Percentiles rank a stretch among this genome's conserved stretches.
These are phyloP conservation scores for Rousettus leschenaultii DNA, from an alignment of 2,113 vertebrate genomes.

Conservation along the genomic window DNA sequence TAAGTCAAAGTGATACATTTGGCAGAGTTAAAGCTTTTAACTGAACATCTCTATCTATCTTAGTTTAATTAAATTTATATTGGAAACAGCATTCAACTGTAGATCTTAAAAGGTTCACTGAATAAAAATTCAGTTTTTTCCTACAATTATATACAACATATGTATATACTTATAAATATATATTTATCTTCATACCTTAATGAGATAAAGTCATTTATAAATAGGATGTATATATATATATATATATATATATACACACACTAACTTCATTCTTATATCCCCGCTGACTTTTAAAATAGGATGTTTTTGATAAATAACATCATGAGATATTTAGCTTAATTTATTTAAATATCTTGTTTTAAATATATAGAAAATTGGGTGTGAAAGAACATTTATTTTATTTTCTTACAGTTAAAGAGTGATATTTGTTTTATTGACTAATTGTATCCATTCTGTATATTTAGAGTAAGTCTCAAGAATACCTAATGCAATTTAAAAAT, in stretches of 20 bases:
- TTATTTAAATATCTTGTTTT: not conserved
- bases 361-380: not conserved
- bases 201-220: not conserved
- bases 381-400: not conserved
- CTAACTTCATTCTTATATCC: too few relatives aligned
- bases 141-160: not conserved
- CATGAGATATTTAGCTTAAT: not conserved
- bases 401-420: not conserved
- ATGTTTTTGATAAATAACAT: not conserved
- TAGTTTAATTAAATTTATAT: conserved; percentile 15
- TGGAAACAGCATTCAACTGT: not conserved
- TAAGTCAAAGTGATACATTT: not conserved
- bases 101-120: not conserved
- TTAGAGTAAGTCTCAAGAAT: conserved; percentile 40
- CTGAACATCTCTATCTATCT: not conserved
- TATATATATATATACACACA: too few relatives aligned
- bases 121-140: not conserved
- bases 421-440: not conserved
- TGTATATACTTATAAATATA: not conserved
- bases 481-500: not conserved
- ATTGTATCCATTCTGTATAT: not conserved
- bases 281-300: not conserved
- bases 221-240: not conserved
- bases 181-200: not conserved
- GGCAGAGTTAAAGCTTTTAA: not conserved